Base-by-base conservation (phyloP, 2,113 vertebrate genomes). In the Seriola aureovittata region DNA sequence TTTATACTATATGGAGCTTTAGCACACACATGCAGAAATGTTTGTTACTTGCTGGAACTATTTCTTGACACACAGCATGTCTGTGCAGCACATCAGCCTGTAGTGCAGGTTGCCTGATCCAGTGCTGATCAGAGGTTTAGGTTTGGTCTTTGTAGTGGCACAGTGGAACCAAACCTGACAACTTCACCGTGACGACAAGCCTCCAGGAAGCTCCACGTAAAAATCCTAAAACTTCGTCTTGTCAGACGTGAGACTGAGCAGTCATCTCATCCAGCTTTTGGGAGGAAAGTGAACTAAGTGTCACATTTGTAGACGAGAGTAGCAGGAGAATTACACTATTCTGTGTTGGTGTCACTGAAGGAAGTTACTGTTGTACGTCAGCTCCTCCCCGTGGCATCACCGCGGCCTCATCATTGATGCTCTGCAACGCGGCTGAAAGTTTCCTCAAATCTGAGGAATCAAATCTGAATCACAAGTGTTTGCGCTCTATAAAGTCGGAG, bases 401-500 rank as follows among this genome's bases (percentile, higher is more conserved):
- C 4, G 14, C 29, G 0, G 50, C 25, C 16, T 75, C 55, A 44
- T 85, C 40, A 46, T 23, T 6, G 8, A 60, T 78, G 52, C 13
- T 0, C 38, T 36, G 36, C 59, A 19, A 42, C 60, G n/a, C 4
- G 44, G 55, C 67, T 29, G 48, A 71, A 76, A 65, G 71, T 77
- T 81, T 68, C 59, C 17, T 64, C 29, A 59, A 36, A 67, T 82
- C 9, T 29, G 29, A 29, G 8, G 38, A 42, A 69, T 57, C 16
- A 67, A 29, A 29, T 29, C 29, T 29, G 29, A 29, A 29, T 29
- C 29, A 29, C 29, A 29, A 79, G 75, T 81, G 78, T 88, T 83
- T 77, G 66, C 11, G n/a, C 71, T 76, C 38, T 14, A 16, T 70
- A 70, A 82, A 81, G 60, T 58, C 34, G 38, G 40, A 85, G 72